Conservation (phyloP, 92 coral and sea anemone genomes). For the Actinernus sp. region DNA sequence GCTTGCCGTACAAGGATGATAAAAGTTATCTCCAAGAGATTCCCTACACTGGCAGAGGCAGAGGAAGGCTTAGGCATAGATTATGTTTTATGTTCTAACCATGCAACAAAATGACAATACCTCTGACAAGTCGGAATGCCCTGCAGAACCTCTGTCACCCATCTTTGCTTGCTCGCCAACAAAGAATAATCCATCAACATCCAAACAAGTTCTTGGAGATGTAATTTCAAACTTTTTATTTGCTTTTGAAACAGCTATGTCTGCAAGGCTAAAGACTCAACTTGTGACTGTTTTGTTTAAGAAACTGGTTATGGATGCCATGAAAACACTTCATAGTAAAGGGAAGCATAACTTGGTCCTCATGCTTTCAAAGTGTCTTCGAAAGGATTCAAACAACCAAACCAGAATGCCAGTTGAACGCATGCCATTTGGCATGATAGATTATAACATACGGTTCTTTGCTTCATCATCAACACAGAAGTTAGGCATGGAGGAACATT, state of each 20-base stretch:
- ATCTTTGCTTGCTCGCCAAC: conserved; percentile 46
- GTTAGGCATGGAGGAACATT: conserved; percentile 62
- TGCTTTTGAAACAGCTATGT: conserved; percentile 16
- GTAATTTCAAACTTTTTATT: conserved; percentile 14
- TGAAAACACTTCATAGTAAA: conserved; percentile 27
- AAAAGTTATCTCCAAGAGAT: conserved; percentile 30
- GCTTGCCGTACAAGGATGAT: conserved; percentile 56
- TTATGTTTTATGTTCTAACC: background rate
- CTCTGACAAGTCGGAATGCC: too few species aligned
- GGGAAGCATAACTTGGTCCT: conserved; percentile 45
- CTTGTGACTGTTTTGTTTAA: conserved; percentile 11
- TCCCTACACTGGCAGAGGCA: conserved; percentile 43
- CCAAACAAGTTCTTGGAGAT: conserved; percentile 28
- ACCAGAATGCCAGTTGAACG: conserved; percentile 22
- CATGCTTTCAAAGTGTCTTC: conserved; percentile 43
- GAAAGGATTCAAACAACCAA: background rate
- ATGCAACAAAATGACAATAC: too few species aligned
- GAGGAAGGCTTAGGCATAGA: conserved; percentile 43
- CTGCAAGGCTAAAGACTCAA: conserved; percentile 16
- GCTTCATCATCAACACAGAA: conserved; percentile 33
- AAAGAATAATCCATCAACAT: background rate
- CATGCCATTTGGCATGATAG: conserved; percentile 67
- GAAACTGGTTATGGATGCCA: conserved; percentile 16
- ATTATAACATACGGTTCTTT: conserved; percentile 67
- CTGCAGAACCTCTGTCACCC: conserved; percentile 29